Conservation (phyloP, 2,113 vertebrate species). For the Oxyruncus cristatus region DNA sequence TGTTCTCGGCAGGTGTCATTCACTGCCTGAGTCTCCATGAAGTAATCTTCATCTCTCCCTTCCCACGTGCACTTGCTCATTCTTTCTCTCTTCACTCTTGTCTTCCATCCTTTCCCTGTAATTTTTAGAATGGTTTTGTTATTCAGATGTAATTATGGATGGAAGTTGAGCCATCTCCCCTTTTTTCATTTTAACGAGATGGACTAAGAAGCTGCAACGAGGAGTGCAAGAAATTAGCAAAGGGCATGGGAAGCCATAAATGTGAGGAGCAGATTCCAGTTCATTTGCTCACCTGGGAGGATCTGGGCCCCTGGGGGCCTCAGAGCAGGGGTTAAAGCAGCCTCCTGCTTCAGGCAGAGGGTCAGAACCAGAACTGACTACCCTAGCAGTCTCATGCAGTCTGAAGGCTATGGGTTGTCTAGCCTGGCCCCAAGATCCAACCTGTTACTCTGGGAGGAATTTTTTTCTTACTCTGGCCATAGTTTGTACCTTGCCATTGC, state of each 20-base stretch:
- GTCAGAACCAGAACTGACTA: background rate
- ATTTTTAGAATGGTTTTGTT: constrained; percentile 9
- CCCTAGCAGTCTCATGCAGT: background rate
- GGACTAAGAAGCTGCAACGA: background rate
- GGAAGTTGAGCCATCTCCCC: background rate
- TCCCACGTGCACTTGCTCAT: background rate
- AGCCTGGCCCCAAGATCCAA: background rate
- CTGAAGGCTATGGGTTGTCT: background rate
- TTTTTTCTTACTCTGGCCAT: background rate
- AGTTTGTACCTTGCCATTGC: background rate
- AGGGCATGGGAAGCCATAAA: background rate
- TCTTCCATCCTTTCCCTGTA: background rate
- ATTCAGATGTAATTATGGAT: constrained; percentile 47
- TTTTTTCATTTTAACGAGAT: constrained; percentile 37
- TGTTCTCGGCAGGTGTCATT: background rate
- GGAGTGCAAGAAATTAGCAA: background rate
- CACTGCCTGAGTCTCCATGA: background rate
- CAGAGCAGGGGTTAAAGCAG: background rate
- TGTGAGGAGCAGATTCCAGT: background rate
- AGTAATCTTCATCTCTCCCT: background rate
- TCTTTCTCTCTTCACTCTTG: background rate
- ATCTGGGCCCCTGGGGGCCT: background rate
- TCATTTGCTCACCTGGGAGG: background rate
- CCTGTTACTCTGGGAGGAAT: background rate
- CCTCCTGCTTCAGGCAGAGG: background rate